phyloP scores from a whole-genome alignment of 2,888 invertebrate species.

The Eilema depressum region DNA sequence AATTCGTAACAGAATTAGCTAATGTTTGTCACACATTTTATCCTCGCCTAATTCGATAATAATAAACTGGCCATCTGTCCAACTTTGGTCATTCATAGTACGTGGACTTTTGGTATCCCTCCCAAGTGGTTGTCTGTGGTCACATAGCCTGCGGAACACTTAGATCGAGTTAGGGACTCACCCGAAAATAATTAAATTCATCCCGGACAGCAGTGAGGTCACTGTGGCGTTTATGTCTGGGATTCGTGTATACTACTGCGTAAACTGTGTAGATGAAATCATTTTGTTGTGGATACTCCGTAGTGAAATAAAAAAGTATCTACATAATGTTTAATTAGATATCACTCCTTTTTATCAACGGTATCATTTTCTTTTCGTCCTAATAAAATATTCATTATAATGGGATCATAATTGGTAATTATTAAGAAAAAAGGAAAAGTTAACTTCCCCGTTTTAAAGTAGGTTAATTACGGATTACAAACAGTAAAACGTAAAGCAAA shows the following conservation, averaged over 20 bases:
- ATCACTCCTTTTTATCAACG: too few relatives aligned
- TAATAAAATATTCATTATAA: too few relatives aligned
- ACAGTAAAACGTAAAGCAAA: too few relatives aligned
- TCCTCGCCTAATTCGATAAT: slow-evolving; percentile 14
- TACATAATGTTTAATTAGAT: too few relatives aligned
- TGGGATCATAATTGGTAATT: too few relatives aligned
- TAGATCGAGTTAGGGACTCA: slow-evolving; percentile 53
- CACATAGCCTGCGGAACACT: slow-evolving; percentile 52
- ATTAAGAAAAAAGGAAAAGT: too few relatives aligned
- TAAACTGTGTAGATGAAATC: neutral
- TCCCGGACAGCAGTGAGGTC: slow-evolving; percentile 44
- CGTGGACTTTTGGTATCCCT: slow-evolving; percentile 20
- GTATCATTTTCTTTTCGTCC: too few relatives aligned
- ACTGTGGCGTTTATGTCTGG: slow-evolving; percentile 38
- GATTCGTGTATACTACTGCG: slow-evolving; percentile 25
- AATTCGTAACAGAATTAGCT: neutral
- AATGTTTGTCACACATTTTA: slow-evolving; percentile 8
- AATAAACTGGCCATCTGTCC: slow-evolving; percentile 24
- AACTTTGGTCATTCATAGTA: slow-evolving; percentile 21
- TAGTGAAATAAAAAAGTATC: too few relatives aligned
- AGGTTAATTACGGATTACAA: too few relatives aligned
- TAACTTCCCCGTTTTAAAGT: too few relatives aligned
- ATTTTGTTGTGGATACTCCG: neutral
- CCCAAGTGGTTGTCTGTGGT: slow-evolving; percentile 42
- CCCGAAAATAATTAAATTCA: slow-evolving; percentile 62